These are phyloP conservation scores for Mormyrus proboscirostris DNA, from an alignment of 2,797 vertebrate genomes.

Conservation along the genomic window DNA sequence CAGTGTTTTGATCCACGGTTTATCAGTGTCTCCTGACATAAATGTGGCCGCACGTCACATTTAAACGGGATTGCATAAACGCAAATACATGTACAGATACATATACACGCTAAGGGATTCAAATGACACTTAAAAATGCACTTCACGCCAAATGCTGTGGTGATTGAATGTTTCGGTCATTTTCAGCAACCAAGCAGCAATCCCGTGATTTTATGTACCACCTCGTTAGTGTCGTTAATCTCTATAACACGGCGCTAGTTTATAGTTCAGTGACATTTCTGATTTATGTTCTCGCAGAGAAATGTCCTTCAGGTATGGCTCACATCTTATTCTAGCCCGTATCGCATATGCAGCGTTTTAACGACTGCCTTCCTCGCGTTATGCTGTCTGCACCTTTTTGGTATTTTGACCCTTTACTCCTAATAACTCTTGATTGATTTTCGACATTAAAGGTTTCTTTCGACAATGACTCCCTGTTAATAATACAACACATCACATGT, in stretches of 20 bases:
- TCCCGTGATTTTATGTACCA: not conserved
- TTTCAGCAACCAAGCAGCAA: not conserved
- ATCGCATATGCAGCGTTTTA: not conserved
- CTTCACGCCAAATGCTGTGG: not conserved
- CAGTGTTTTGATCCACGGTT: not conserved
- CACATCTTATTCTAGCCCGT: not conserved
- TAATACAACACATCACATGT: not conserved
- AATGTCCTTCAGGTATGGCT: not conserved
- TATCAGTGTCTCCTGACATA: not conserved
- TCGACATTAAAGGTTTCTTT: not conserved
- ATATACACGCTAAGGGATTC: not conserved
- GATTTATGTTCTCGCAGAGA: not conserved
- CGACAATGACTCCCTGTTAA: not conserved
- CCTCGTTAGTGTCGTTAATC: not conserved
- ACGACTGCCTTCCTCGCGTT: not conserved
- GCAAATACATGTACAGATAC: slow-evolving; percentile 23
- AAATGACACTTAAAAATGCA: not conserved
- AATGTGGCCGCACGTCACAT: not conserved
- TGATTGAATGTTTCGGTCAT: not conserved
- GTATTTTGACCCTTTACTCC: not conserved
- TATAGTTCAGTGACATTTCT: slow-evolving; percentile 13
- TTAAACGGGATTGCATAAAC: not conserved
- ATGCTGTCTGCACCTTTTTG: not conserved
- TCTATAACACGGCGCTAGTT: not conserved
- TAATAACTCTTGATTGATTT: not conserved